A percentile compares a stretch with the other conserved stretches of the same genome.
phyloP scores from a whole-genome alignment of 2,797 vertebrate species.

The Cephalopachus bancanus region DNA sequence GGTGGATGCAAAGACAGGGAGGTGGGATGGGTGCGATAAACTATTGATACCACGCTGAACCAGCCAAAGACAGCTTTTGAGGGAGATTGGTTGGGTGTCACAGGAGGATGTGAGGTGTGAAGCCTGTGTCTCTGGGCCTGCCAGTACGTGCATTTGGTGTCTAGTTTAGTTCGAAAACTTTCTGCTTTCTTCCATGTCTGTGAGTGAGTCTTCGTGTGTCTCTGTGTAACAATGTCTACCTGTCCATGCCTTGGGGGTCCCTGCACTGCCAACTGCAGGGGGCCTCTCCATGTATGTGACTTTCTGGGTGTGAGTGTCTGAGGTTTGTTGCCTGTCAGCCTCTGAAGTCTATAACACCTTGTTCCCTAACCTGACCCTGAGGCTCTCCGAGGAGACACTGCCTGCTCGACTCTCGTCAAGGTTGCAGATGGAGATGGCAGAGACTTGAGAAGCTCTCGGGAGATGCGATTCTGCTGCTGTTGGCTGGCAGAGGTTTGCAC shows the following conservation, averaged over 20 bases:
- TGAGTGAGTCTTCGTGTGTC: neutral
- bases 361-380: neutral
- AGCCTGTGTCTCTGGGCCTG: neutral
- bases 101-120: neutral
- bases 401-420: neutral
- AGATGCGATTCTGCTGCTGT: neutral
- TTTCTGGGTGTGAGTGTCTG: neutral
- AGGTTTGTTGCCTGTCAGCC: neutral
- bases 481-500: neutral
- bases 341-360: neutral
- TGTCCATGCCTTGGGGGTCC: neutral
- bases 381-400: constrained; percentile 2
- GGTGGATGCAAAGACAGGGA: neutral
- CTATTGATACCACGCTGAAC: neutral
- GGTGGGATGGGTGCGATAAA: neutral
- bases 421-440: neutral
- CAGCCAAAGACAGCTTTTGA: neutral
- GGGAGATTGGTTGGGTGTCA: neutral
- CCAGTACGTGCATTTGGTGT: neutral
- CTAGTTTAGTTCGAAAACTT: neutral
- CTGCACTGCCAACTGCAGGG: neutral
- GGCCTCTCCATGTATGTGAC: neutral
- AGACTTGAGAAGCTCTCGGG: neutral
- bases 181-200: neutral
- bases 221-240: neutral